Percentiles rank a stretch among this genome's conserved stretches.
phyloP scores from a whole-genome alignment of 2,888 invertebrate species.

The Alloscopus bannaensis region DNA sequence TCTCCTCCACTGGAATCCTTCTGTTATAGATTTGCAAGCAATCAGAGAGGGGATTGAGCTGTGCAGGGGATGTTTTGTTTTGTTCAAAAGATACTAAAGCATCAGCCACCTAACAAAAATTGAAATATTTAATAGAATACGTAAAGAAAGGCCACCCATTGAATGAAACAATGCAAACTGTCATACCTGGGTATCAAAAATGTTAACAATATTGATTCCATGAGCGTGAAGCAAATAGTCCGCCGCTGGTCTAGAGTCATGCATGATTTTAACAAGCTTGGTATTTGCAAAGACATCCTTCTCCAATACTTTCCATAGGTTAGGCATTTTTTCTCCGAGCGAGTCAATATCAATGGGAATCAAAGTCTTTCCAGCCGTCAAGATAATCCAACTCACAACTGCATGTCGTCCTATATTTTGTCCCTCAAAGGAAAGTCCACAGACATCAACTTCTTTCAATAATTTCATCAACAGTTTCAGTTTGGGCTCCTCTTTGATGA shows the following conservation, averaged over 20 bases:
- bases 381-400: conserved; percentile 74
- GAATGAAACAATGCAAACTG: not conserved
- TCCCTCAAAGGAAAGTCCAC: conserved; percentile 73
- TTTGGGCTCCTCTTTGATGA: conserved; percentile 55
- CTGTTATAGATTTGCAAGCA: conserved; percentile 57
- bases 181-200: conserved; percentile 81
- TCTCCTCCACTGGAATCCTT: conserved; percentile 63
- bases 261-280: conserved; percentile 79
- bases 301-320: conserved; percentile 77
- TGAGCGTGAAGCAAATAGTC: conserved; percentile 80
- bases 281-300: conserved; percentile 74
- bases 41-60: conserved; percentile 56
- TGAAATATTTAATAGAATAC: conserved; percentile 13
- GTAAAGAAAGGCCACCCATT: not conserved
- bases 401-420: conserved; percentile 74
- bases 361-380: conserved; percentile 74
- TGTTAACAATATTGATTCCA: conserved; percentile 78
- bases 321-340: conserved; percentile 74
- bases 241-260: conserved; percentile 79
- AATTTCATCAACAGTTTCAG: conserved; percentile 61
- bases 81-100: conserved; percentile 51
- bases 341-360: conserved; percentile 75
- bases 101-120: conserved; percentile 60
- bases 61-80: conserved; percentile 38
- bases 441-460: conserved; percentile 63